Base-by-base conservation (phyloP, 2,888 invertebrate genomes). In the Eilema griseolum region DNA sequence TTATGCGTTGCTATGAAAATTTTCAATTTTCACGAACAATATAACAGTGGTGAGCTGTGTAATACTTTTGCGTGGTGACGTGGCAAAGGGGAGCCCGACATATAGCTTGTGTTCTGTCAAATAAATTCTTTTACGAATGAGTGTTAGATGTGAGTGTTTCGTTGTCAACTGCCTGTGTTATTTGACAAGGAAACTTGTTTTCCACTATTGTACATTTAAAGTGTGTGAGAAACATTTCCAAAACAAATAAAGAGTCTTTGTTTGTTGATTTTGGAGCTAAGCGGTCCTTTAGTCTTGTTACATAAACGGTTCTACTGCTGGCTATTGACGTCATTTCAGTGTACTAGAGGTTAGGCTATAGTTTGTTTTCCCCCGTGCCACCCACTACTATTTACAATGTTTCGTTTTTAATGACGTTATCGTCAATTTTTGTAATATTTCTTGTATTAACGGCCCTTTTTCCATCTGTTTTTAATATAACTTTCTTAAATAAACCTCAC, bases 11-110 rank as follows among this genome's bases (percentile, higher is more conserved):
- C 81, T 77, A 83, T 82, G 85, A 85, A 88, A 87, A 87, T 82
- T 85, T 87, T 86, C 86, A 88, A 88, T 88, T 87, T 85, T 79
- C 83, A 74, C 82, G 83, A 84, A 87, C 86, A 88, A 85, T 87
- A 85, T 84, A 76, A 77, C 70, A 75, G 67, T 72, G 72, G 61
- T 70, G 76, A 76, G 66, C 74, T 75, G 76, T 76, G 70, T 75
- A 81, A 85, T 77, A 85, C 79, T 82, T 79, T 80, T 67, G 75
- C 69, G 33, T 62, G 66, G 68, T 82, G 81, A 82, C 76, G 72
- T 66, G 57, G 70, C 70, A 71, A 75, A 67, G 66, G 71, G 67
- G 72, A 74, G 62, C 56, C 75, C 74, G 74, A 74, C 78, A 73
- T 67, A 64, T 66, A 72, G 63, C 73, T 75, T 78, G 75, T 82